Conservation (phyloP, 2,113 vertebrate genomes). For the Elachura formosa region DNA sequence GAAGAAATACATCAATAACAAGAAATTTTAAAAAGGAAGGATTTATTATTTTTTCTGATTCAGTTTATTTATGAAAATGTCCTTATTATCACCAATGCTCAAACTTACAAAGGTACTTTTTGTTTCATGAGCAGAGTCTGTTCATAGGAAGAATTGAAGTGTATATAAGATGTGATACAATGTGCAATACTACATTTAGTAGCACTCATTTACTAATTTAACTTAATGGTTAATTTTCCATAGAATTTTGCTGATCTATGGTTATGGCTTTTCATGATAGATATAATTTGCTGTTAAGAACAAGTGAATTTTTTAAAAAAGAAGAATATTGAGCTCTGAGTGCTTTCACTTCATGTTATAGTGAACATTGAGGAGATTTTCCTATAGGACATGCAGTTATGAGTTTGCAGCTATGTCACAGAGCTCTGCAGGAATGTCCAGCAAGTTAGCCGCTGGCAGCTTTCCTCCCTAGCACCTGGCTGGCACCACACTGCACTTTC, state of each 20-base stretch:
- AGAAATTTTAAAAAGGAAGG: background rate
- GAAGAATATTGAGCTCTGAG: background rate
- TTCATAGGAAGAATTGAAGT: background rate
- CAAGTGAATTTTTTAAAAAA: background rate
- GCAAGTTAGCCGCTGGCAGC: background rate
- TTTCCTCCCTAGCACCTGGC: background rate
- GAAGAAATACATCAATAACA: background rate
- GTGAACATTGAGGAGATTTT: background rate
- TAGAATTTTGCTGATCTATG: background rate
- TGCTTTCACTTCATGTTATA: background rate
- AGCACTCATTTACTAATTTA: background rate
- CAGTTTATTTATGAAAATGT: background rate
- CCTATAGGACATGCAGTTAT: background rate
- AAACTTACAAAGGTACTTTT: background rate
- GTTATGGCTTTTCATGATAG: background rate
- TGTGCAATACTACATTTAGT: background rate
- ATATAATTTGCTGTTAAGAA: background rate
- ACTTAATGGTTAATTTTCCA: background rate
- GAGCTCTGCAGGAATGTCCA: background rate
- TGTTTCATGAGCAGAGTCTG: background rate
- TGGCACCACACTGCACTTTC: fast-evolving
- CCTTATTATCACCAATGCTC: background rate
- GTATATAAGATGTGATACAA: fast-evolving
- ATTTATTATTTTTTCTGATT: background rate
- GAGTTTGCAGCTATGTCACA: background rate